These are phyloP conservation scores for Bovichtus diacanthus DNA, from an alignment of 2,797 vertebrate species.

Conservation along the genomic window DNA sequence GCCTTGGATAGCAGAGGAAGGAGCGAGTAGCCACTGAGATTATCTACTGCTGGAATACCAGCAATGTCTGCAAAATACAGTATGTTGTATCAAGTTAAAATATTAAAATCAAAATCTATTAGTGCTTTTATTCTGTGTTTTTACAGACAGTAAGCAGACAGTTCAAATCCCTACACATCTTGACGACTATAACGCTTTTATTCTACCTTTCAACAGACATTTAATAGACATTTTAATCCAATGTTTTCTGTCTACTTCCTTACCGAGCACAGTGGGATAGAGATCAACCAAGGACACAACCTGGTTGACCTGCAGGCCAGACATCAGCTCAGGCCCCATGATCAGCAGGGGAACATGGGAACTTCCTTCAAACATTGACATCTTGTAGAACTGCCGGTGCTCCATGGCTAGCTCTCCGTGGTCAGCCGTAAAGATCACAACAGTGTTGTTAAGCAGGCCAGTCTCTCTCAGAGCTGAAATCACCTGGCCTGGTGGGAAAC, in stretches of 20 bases:
- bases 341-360: conserved; percentile 93
- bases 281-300: conserved; percentile 96
- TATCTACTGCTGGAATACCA: conserved; percentile 79
- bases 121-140: not conserved
- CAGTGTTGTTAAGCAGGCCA: conserved; percentile 86
- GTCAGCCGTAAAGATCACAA: conserved; percentile 93
- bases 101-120: not conserved
- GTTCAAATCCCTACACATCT: too few species aligned
- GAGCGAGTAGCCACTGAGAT: conserved; percentile 93
- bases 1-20: conserved; percentile 81
- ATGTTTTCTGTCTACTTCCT: conserved; percentile 56
- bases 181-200: not conserved
- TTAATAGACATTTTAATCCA: not conserved
- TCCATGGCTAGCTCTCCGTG: conserved; percentile 98
- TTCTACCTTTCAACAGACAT: not conserved
- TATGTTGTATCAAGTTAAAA: conserved; percentile 1
- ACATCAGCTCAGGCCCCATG: conserved; percentile 89
- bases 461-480: conserved; percentile 87
- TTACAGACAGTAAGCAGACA: not conserved
- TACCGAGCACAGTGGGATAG: conserved; percentile 94
- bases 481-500: conserved; percentile 86
- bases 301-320: conserved; percentile 82
- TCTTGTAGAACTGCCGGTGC: conserved; percentile 98
- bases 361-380: conserved; percentile 99
- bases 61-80: conserved; percentile 87